These are phyloP conservation scores for Gallinago nigripennis DNA, from an alignment of 2,797 vertebrate genomes.

Conservation along the genomic window DNA sequence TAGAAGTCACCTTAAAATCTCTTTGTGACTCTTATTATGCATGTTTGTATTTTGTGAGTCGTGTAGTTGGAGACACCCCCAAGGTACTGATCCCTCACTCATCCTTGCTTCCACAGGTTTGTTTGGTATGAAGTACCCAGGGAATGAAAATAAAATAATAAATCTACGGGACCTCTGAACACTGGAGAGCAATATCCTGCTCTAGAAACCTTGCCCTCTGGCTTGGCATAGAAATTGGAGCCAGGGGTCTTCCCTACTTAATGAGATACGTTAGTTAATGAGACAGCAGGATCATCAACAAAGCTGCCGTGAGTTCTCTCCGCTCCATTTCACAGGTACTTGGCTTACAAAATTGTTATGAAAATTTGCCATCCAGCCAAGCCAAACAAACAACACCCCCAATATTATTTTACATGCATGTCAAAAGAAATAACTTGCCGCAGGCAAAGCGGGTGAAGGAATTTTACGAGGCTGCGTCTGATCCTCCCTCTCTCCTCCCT, in stretches of 20 bases:
- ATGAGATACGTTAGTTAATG: not conserved
- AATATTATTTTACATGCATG: conserved; percentile 48
- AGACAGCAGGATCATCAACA: not conserved
- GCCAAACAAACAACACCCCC: conserved; percentile 57
- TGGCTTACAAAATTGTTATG: conserved; percentile 52
- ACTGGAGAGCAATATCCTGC: not conserved
- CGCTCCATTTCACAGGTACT: conserved; percentile 50
- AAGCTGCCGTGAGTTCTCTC: not conserved
- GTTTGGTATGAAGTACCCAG: not conserved
- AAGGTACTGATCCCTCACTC: not conserved
- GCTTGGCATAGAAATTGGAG: not conserved
- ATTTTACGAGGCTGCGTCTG: conserved; percentile 55
- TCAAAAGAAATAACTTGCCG: conserved; percentile 66
- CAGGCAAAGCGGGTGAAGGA: conserved; percentile 41
- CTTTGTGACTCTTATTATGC: not conserved
- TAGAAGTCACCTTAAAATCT: not conserved
- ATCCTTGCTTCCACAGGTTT: not conserved
- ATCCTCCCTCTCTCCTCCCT: conserved; percentile 61
- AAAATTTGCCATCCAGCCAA: conserved; percentile 56
- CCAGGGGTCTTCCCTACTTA: not conserved
- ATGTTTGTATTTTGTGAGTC: not conserved
- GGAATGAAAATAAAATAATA: not conserved
- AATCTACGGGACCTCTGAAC: not conserved
- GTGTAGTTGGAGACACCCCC: not conserved
- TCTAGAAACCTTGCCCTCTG: not conserved